Evolutionary conservation across 2,888 invertebrate species (phyloP).

Genomic region (Sclerodermus sp.): DNA sequence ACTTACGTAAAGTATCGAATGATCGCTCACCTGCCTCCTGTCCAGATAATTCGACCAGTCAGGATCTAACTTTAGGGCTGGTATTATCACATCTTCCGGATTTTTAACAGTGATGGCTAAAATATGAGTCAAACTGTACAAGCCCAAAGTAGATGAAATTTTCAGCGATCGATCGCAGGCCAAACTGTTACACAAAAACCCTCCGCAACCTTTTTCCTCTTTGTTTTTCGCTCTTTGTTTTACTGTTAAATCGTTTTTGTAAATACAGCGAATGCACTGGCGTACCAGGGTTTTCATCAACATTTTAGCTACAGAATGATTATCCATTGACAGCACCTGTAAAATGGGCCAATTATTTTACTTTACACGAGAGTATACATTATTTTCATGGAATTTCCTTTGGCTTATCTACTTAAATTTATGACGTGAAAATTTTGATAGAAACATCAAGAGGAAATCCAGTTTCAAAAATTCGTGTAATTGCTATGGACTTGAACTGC

Average conservation of each 20-base stretch:
- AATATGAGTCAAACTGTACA: slow-evolving; percentile 66
- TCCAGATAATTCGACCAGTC: slow-evolving; percentile 76
- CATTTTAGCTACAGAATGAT: slow-evolving; percentile 66
- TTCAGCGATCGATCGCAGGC: slow-evolving; percentile 60
- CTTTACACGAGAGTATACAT: neutral
- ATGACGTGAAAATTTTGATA: too few species aligned
- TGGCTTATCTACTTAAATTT: too few species aligned
- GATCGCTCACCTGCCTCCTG: slow-evolving; percentile 66
- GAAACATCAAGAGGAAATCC: too few species aligned
- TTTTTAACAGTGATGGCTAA: slow-evolving; percentile 67
- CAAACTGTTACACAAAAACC: slow-evolving; percentile 73
- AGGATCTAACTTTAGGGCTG: slow-evolving; percentile 65
- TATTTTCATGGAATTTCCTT: too few species aligned
- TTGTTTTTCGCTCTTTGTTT: slow-evolving; percentile 22
- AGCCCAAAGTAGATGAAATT: slow-evolving; percentile 62
- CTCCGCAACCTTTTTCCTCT: slow-evolving; percentile 61
- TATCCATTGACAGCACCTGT: slow-evolving; percentile 72
- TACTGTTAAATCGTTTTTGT: slow-evolving; percentile 3
- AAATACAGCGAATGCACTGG: slow-evolving; percentile 19
- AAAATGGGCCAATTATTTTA: slow-evolving; percentile 4
- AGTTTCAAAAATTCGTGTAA: too few species aligned
- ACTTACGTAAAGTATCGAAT: too few species aligned
- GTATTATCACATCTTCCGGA: slow-evolving; percentile 62
- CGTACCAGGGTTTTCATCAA: slow-evolving; percentile 34
- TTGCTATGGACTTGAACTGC: too few species aligned